Evolutionary conservation across 1,140 invertebrate genomes (phyloP), one percentile per base, ranked within the genome.

Genomic region (Dolichoris vasculosae): DNA sequence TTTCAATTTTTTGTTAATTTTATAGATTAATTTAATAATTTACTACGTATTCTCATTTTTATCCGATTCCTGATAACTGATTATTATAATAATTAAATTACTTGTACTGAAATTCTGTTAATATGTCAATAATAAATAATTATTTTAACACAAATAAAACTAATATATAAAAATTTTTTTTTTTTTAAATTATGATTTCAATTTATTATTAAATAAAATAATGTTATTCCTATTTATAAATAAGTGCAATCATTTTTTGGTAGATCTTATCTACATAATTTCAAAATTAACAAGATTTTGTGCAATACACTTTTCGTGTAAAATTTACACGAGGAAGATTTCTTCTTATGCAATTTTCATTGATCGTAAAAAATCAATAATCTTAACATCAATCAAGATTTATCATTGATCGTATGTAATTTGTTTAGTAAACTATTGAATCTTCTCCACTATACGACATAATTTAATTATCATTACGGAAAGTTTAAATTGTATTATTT

Each of bases 301-400:
- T 43, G 77, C 23, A 64, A 79, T 79, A 79, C 63, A 79, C 17
- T 35, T 73, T 35, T 8, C 51, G 38, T 35, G 40, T 64, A 63
- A 79, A 79, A 79, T 79, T 79, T 79, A 6, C 78, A 69, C 13
- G 43, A 30, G 26, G 38, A 67, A 32, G 59, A 81, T 81, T 67
- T 15, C 40, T 48, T 30, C 38, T 17, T 81, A 23, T 38, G n/a
- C 30, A 48, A 75, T 83, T 83, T 83, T 75, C 59, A 83, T 75
- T 75, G 81, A 69, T 76, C 81, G 30, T 83, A 75, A 83, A 75
- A n/a, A 83, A 75, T 23, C 15, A n/a, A 35, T 63, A 76, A 83
- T 73, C 11, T 73, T 15, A 23, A n/a, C 46, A 46, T 75, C 71
- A 83, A 83, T 83, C 48, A 83, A 59, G 63, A 46, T 26, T 35